phyloP scores from a whole-genome alignment of 2,888 invertebrate species.

The Leptinotarsa haldemani region DNA sequence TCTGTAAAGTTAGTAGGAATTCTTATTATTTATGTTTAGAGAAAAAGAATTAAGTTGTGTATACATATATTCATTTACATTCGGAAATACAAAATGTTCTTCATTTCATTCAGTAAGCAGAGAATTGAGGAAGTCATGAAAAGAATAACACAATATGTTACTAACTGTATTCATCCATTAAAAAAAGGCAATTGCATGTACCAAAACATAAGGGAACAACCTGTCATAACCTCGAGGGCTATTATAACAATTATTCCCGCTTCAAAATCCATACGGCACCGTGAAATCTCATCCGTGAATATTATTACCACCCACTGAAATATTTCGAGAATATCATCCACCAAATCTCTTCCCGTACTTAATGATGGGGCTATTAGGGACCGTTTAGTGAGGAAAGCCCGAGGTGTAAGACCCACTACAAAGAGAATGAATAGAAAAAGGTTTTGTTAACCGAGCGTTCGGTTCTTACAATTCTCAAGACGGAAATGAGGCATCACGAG shows the following conservation, averaged over 20 bases:
- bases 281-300: slow-evolving; percentile 1
- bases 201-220: background rate
- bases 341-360: slow-evolving; percentile 2
- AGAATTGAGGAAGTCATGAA: too few species aligned
- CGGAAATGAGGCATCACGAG: slow-evolving; percentile 46
- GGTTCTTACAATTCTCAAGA: slow-evolving; percentile 25
- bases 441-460: slow-evolving; percentile 6
- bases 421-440: slow-evolving; percentile 11
- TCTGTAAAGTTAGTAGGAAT: too few species aligned
- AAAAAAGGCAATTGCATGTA: background rate
- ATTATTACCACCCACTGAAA: background rate
- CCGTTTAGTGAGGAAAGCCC: background rate
- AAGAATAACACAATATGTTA: too few species aligned
- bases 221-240: background rate
- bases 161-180: too few species aligned
- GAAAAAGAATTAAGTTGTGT: too few species aligned
- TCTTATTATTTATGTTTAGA: too few species aligned
- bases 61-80: too few species aligned
- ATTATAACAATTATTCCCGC: background rate
- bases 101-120: too few species aligned
- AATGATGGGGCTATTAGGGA: slow-evolving; percentile 7
- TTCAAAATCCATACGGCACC: background rate
- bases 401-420: slow-evolving; percentile 9
- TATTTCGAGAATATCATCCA: slow-evolving; percentile 3
- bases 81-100: too few species aligned